Percentiles rank a stretch among this genome's conserved stretches.
Conservation (phyloP, 2,888 invertebrate genomes). For the Anodontia alba region DNA sequence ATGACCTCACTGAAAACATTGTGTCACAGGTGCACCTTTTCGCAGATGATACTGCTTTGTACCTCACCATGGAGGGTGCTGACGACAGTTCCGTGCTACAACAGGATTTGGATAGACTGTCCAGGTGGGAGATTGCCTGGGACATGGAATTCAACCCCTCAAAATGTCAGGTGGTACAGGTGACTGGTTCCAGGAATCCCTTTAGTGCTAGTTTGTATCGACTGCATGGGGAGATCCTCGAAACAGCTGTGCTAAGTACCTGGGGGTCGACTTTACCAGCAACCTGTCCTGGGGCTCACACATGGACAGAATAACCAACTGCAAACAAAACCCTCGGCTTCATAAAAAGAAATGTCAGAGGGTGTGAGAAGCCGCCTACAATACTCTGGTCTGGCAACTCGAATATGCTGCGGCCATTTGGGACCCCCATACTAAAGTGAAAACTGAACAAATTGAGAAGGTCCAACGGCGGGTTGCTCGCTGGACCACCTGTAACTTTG, state of each 20-base stretch:
- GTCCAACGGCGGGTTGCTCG: slow-evolving; percentile 8
- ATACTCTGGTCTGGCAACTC: no score
- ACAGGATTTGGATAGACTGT: background rate
- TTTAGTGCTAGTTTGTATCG: background rate
- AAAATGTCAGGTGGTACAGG: background rate
- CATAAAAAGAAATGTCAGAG: background rate
- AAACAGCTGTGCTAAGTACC: slow-evolving; percentile 9
- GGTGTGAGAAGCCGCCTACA: background rate
- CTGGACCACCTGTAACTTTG: background rate
- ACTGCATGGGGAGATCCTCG: background rate
- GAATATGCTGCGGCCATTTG: slow-evolving; percentile 10
- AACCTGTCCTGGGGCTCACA: slow-evolving; percentile 13
- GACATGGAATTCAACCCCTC: slow-evolving; percentile 3
- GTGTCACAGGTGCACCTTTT: background rate
- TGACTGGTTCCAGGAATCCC: background rate
- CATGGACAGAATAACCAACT: background rate
- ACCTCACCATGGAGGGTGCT: background rate
- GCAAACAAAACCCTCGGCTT: background rate
- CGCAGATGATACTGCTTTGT: background rate
- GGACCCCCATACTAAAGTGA: background rate
- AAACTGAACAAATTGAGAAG: background rate
- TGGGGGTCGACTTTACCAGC: slow-evolving; percentile 10
- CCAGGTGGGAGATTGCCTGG: background rate
- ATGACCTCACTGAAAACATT: background rate
- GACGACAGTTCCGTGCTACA: background rate